These are phyloP conservation scores for Xerus rutilus DNA, from an alignment of 2,797 vertebrate genomes.

Conservation along the genomic window DNA sequence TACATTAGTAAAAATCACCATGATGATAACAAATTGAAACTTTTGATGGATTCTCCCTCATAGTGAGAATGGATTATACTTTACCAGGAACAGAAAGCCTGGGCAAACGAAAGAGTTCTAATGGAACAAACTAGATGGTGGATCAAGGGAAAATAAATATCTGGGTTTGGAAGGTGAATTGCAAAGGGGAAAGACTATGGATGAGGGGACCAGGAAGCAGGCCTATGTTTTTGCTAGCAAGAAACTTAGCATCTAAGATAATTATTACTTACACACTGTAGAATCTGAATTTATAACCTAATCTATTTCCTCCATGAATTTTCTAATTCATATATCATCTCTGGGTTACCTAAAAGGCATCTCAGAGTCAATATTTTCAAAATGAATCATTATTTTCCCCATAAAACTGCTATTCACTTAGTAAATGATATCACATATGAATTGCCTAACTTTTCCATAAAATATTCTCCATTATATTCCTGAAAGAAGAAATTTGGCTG, in stretches of 20 bases:
- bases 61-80: neutral
- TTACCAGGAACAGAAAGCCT: conserved; percentile 9
- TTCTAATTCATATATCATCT: neutral
- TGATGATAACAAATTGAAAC: neutral
- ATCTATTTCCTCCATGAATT: neutral
- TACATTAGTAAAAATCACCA: neutral
- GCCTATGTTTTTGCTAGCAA: neutral
- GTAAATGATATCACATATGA: neutral
- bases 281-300: neutral
- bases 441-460: neutral
- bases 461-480: neutral
- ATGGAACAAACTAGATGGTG: neutral
- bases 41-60: neutral
- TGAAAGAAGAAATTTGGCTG: conserved; percentile 18
- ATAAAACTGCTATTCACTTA: neutral
- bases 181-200: neutral
- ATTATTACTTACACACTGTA: neutral
- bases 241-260: neutral
- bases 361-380: neutral
- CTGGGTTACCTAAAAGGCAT: neutral
- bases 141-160: neutral
- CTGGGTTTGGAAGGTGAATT: neutral
- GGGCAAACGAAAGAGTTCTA: conserved; percentile 11
- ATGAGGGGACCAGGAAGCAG: neutral
- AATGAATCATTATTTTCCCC: conserved; percentile 18